Evolutionary conservation across 2,113 vertebrate genomes (phyloP), one percentile per base, ranked within the genome.

Genomic region (Ctenomys sociabilis): DNA sequence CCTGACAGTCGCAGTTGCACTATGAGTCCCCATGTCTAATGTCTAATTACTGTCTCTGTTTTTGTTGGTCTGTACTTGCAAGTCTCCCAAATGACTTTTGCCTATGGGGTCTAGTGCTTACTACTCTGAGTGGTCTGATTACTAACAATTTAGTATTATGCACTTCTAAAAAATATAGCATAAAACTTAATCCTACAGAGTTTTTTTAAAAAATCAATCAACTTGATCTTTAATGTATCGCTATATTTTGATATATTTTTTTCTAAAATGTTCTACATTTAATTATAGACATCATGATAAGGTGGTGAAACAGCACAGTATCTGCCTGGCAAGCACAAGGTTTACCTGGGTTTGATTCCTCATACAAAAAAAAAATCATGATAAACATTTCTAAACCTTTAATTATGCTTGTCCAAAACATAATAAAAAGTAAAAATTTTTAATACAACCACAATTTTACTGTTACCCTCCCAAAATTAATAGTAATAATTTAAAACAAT

Each of bases 251-350:
- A 8, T 73, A 21, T 43, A n/a, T 12, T 70, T 88, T 70, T 88
- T 90, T 49, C 5, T 93, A 11, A 88, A 93, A 78, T 59, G 8
- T 89, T 90, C 75, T 89, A 91, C 72, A 81, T 87, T 94, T 68
- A 85, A 40, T 93, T 85, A 85, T 3, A 73, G 22, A 24, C 0
- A 57, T 77, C 28, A 88, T 64, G 14, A 68, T 66, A 85, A 82
- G 59, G 4, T 8, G 22, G 59, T 16, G 14, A 61, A 59, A 22
- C 59, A 59, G 59, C 59, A 59, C 59, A 59, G 21, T 7, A 22
- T 21, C 57, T 22, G 57, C 21, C 57, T 59, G 57, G 57, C 57
- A 59, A 59, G 57, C 57, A 59, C 59, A 61, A 61, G 59, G 21
- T 61, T n/a, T n/a, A n/a, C 59, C 59, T 61, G 59, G 21, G 21